A percentile compares a stretch with the other conserved stretches of the same genome.
Evolutionary conservation across 2,888 invertebrate species (phyloP).

Genomic region (Nemapogon koenigi): DNA sequence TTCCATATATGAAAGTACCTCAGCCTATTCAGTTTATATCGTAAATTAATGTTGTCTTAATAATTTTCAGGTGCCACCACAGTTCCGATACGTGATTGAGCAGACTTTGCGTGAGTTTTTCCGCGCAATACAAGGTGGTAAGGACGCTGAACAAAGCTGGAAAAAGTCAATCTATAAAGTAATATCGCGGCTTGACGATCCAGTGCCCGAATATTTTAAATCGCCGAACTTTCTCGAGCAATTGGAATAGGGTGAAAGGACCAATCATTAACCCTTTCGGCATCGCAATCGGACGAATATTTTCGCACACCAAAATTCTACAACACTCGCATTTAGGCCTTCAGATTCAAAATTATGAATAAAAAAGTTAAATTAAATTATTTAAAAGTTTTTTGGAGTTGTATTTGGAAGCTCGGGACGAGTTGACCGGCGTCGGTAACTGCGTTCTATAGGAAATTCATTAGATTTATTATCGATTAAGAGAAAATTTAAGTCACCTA

Average conservation of each 20-base stretch:
- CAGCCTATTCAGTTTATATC: not conserved
- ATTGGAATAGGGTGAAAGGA: slow-evolving; percentile 76
- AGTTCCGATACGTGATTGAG: slow-evolving; percentile 97
- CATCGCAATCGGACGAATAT: slow-evolving; percentile 35
- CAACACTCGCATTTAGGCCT: slow-evolving; percentile 74
- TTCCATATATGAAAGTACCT: no score
- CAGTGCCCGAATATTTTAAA: slow-evolving; percentile 99
- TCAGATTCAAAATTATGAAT: slow-evolving; percentile 68
- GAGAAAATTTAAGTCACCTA: slow-evolving; percentile 65
- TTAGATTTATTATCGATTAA: slow-evolving; percentile 62
- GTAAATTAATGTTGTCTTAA: not conserved
- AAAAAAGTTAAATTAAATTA: slow-evolving; percentile 58
- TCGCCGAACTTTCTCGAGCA: slow-evolving; percentile 99
- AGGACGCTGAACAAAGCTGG: slow-evolving; percentile 99
- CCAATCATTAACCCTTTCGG: slow-evolving; percentile 40
- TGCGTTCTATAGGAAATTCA: slow-evolving; percentile 59
- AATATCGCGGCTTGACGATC: slow-evolving; percentile 98
- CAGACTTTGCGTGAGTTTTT: slow-evolving; percentile 98
- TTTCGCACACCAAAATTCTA: slow-evolving; percentile 68
- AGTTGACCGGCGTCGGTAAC: slow-evolving; percentile 22
- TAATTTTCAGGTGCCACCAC: slow-evolving; percentile 88
- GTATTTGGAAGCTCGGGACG: slow-evolving; percentile 50
- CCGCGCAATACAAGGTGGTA: slow-evolving; percentile 95
- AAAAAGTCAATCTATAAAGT: slow-evolving; percentile 99
- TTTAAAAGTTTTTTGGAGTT: slow-evolving; percentile 46